Evolutionary conservation across 2,797 vertebrate species (phyloP), one percentile per base, ranked within the genome.

Genomic region (Hephaestus fuliginosus): DNA sequence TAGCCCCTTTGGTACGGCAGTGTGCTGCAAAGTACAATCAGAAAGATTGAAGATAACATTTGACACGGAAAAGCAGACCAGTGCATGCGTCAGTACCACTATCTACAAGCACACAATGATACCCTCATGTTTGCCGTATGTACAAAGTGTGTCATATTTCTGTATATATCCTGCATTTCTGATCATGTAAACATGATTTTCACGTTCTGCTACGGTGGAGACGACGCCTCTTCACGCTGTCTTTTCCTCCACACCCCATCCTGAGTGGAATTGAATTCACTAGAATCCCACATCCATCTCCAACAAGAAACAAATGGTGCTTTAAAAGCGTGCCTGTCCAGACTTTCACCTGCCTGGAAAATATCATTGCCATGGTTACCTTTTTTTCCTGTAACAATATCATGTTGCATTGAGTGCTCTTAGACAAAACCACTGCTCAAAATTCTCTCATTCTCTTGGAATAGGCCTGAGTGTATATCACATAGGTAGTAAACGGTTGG

Each of bases 341-440:
- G 85, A 92, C 70, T 90, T 85, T 92, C 81, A 91, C 83, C 88
- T 90, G 78, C 82, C 88, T 91, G 87, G 71, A 83, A 91, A 91
- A 87, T 85, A 78, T 76, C 72, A 87, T 92, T 84, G 78, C 84
- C 82, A 91, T 91, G 88, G 92, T 93, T 92, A 93, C 86, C 78
- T 79, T 87, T 90, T 84, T 78, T 70, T 33, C 30, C 79, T 78
- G 78, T 84, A 76, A 76, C 67, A 82, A 72, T 74, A 64, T 76
- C 80, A 85, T 87, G 82, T 80, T 90, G 74, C 79, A 89, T 72
- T 88, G 76, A 90, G 85, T 87, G 91, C 77, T 87, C 73, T 87
- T 82, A 80, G 66, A 88, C 70, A 82, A 83, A 90, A 67, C 14
- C 60, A 68, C 71, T 55, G 81, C 79, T 87, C 72, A 67, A 56